Conservation (phyloP, 2,797 vertebrate species). For the Epinephelus malabaricus region DNA sequence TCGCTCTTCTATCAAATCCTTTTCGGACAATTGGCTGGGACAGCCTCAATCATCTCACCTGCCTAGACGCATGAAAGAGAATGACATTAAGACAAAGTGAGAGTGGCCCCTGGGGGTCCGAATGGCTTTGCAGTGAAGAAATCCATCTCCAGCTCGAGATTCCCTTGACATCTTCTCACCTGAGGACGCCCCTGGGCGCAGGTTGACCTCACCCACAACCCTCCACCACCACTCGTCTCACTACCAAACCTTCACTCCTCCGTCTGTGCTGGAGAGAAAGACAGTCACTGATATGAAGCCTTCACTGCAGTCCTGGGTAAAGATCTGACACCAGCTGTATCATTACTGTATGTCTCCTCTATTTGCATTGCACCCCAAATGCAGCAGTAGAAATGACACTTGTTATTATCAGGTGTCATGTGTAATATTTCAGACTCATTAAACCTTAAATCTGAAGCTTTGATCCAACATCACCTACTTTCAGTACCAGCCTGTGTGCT, state of each 20-base stretch:
- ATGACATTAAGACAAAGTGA: slow-evolving; percentile 77
- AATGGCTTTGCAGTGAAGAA: slow-evolving; percentile 30
- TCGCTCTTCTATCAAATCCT: slow-evolving; percentile 54
- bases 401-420: slow-evolving; percentile 8
- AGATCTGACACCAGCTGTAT: slow-evolving; percentile 32
- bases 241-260: not conserved
- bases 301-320: not conserved
- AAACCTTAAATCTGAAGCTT: not conserved
- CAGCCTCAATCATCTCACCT: slow-evolving; percentile 73
- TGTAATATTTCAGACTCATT: not conserved
- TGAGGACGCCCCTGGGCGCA: slow-evolving; percentile 50
- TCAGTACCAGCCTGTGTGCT: not conserved
- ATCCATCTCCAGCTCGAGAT: slow-evolving; percentile 56
- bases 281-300: slow-evolving; percentile 38
- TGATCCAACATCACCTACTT: not conserved
- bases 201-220: slow-evolving; percentile 39
- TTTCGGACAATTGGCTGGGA: slow-evolving; percentile 54
- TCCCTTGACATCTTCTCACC: slow-evolving; percentile 62
- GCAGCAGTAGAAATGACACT: not conserved
- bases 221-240: slow-evolving; percentile 1
- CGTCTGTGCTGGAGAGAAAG: not conserved
- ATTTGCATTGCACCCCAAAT: not conserved
- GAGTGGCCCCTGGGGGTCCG: slow-evolving; percentile 60
- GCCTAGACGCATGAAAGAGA: slow-evolving; percentile 60
- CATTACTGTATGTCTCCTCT: slow-evolving; percentile 1